phyloP scores from a whole-genome alignment of 2,888 invertebrate genomes.

The Belgica antarctica region DNA sequence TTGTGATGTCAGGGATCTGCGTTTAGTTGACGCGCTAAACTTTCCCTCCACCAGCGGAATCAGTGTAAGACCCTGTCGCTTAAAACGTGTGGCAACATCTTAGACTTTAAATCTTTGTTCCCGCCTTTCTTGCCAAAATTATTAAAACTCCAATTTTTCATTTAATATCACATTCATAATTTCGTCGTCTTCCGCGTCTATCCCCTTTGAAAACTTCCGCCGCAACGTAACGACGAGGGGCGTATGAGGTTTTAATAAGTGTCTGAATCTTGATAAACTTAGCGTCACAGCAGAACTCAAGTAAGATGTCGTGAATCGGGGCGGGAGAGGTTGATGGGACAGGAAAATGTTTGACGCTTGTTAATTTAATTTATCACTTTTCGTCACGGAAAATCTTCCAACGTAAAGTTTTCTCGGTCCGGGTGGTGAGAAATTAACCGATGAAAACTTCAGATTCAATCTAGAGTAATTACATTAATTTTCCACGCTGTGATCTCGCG shows the following conservation, averaged over 20 bases:
- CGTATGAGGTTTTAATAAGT: slow-evolving; percentile 6
- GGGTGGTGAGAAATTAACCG: not conserved
- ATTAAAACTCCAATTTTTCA: slow-evolving; percentile 15
- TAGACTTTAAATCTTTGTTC: not conserved
- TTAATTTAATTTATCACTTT: slow-evolving; percentile 6
- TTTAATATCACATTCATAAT: slow-evolving; percentile 9
- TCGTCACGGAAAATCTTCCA: not conserved
- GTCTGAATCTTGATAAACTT: slow-evolving; percentile 2
- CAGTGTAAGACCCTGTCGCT: not conserved
- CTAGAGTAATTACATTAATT: not conserved
- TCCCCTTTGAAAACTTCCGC: not conserved
- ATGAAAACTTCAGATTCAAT: slow-evolving; percentile 4
- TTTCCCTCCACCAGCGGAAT: not conserved
- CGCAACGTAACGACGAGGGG: not conserved
- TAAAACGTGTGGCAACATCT: slow-evolving; percentile 3
- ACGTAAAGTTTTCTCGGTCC: too few relatives aligned
- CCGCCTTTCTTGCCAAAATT: slow-evolving; percentile 8
- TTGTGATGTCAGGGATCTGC: slow-evolving; percentile 22
- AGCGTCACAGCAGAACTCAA: too few relatives aligned
- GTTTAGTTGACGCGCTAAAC: not conserved
- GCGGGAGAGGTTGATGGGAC: too few relatives aligned
- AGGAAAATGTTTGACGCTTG: not conserved
- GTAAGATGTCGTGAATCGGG: too few relatives aligned
- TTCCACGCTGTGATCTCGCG: not conserved
- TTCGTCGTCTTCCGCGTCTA: not conserved